Percentiles rank a stretch among this genome's conserved stretches.
Conservation (phyloP, 2,888 invertebrate genomes). For the Flabesymbios commensalis region DNA sequence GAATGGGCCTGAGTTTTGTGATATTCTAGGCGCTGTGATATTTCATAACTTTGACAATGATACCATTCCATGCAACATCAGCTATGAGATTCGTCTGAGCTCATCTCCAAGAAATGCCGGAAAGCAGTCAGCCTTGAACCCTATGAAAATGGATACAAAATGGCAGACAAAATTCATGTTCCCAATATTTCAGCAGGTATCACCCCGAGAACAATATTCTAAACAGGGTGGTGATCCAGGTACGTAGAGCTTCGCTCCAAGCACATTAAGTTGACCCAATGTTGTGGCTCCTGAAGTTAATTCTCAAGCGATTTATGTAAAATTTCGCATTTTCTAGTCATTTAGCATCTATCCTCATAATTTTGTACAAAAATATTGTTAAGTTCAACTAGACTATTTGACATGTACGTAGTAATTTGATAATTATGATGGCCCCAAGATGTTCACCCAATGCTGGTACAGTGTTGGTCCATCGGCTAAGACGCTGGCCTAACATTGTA, state of each 20-base stretch:
- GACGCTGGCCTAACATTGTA: too few relatives aligned
- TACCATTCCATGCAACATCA: neutral
- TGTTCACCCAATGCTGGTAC: too few relatives aligned
- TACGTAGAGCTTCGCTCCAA: neutral
- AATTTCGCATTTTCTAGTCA: too few relatives aligned
- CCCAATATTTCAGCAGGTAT: constrained; percentile 70
- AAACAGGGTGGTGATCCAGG: constrained; percentile 69
- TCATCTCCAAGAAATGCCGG: neutral
- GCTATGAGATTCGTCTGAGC: neutral
- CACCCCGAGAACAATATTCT: constrained; percentile 68
- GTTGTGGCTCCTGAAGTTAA: too few relatives aligned
- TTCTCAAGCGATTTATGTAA: too few relatives aligned
- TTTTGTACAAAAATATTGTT: too few relatives aligned
- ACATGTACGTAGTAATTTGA: too few relatives aligned
- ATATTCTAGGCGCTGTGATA: neutral
- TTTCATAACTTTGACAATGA: neutral
- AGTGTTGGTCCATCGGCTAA: too few relatives aligned
- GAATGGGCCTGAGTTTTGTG: neutral
- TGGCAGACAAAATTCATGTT: constrained; percentile 76
- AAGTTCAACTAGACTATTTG: too few relatives aligned
- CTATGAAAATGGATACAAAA: constrained; percentile 52
- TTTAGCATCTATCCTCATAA: too few relatives aligned
- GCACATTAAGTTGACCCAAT: too few relatives aligned
- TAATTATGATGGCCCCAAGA: too few relatives aligned
- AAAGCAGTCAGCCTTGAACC: neutral